Percentiles rank a stretch among this genome's conserved stretches.
These are phyloP conservation scores for Drosophila tripunctata DNA, from an alignment of 2,888 invertebrate species.

Conservation along the genomic window DNA sequence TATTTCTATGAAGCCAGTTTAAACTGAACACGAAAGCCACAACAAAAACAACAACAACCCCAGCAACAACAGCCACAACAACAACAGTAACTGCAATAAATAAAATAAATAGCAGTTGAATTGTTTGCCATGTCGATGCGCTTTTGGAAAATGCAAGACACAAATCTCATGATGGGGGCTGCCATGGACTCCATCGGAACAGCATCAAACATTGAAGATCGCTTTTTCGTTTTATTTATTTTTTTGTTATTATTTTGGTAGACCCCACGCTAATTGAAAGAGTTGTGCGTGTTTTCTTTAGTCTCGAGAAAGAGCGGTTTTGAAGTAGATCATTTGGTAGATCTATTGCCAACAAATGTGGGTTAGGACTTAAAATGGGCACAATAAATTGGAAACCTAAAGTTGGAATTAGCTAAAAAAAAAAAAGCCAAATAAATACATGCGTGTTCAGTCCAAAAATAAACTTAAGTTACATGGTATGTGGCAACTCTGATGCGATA, in stretches of 20 bases:
- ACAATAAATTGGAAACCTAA: too few species aligned
- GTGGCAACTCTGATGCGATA: too few species aligned
- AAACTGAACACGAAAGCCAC: slow-evolving; percentile 37
- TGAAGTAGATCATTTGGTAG: slow-evolving; percentile 7
- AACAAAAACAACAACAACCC: slow-evolving; percentile 18
- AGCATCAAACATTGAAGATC: slow-evolving; percentile 22
- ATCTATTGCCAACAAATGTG: slow-evolving; percentile 9
- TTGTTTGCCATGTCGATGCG: slow-evolving; percentile 57
- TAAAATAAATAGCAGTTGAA: slow-evolving; percentile 73
- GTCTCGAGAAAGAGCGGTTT: slow-evolving; percentile 4
- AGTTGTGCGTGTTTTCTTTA: slow-evolving; percentile 33
- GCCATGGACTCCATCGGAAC: slow-evolving; percentile 7
- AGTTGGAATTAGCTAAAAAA: too few species aligned
- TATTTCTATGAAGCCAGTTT: slow-evolving; percentile 65
- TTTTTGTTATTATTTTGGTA: neutral
- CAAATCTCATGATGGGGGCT: slow-evolving; percentile 19
- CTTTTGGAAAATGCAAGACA: slow-evolving; percentile 37
- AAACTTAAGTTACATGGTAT: too few species aligned
- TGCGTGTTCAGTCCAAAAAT: too few species aligned
- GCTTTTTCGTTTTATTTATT: neutral
- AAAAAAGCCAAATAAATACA: too few species aligned
- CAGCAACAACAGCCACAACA: slow-evolving; percentile 8
- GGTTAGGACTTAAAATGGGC: slow-evolving; percentile 10
- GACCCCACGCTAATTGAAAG: slow-evolving; percentile 55
- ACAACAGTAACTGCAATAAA: slow-evolving; percentile 51